Percentiles rank a stretch among this genome's conserved stretches.
phyloP scores from a whole-genome alignment of 2,888 invertebrate genomes.

The Molorchus minor region DNA sequence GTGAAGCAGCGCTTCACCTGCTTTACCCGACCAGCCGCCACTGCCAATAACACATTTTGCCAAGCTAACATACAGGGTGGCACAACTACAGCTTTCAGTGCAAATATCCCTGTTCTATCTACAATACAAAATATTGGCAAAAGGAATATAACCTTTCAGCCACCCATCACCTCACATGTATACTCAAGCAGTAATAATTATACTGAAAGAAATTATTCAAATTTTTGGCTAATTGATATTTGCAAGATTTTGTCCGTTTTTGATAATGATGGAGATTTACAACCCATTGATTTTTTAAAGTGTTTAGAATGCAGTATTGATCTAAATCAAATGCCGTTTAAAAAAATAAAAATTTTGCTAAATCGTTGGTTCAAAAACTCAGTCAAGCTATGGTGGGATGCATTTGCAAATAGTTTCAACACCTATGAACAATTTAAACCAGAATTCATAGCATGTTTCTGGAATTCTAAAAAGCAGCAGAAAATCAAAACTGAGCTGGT shows the following conservation, averaged over 20 bases:
- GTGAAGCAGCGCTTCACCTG: too few species aligned
- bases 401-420: background rate
- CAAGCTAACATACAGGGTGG: too few species aligned
- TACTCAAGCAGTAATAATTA: background rate
- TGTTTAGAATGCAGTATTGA: constrained; percentile 1
- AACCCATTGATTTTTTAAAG: background rate
- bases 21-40: too few species aligned
- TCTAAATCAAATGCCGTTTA: background rate
- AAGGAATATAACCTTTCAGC: too few species aligned
- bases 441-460: background rate
- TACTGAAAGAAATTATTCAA: background rate
- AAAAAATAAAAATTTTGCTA: constrained; percentile 1
- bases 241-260: background rate
- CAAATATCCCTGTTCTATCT: too few species aligned
- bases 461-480: constrained; percentile 1
- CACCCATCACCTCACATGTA: too few species aligned
- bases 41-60: too few species aligned
- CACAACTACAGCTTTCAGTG: too few species aligned
- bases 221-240: background rate
- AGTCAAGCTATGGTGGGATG: background rate
- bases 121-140: too few species aligned
- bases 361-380: background rate
- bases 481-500: background rate
- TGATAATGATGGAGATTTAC: background rate
- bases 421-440: background rate